Conservation (phyloP, 2,888 invertebrate species). For the Galerucella calmariensis region DNA sequence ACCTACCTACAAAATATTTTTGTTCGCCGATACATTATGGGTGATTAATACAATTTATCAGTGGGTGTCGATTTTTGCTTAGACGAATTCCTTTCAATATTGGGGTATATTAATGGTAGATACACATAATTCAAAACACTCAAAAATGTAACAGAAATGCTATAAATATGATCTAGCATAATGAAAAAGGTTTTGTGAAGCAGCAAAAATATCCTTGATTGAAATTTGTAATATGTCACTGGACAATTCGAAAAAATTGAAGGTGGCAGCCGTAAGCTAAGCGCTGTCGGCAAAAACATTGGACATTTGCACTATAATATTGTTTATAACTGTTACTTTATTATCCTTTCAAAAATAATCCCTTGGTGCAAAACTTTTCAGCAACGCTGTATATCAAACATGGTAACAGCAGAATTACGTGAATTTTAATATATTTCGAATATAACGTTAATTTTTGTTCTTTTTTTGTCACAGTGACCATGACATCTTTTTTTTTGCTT, state of each 20-base stretch:
- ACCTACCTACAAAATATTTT: conserved; percentile 26
- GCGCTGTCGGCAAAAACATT: too few relatives aligned
- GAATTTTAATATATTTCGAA: too few relatives aligned
- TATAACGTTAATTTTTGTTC: neutral
- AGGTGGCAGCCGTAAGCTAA: too few relatives aligned
- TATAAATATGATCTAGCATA: neutral
- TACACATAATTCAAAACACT: neutral
- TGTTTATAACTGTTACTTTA: too few relatives aligned
- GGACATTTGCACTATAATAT: too few relatives aligned
- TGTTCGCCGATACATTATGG: conserved; percentile 15
- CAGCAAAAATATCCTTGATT: too few relatives aligned
- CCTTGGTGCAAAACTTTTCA: too few relatives aligned
- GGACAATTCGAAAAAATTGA: too few relatives aligned
- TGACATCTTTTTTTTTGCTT: neutral
- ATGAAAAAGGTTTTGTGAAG: neutral
- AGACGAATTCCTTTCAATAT: neutral
- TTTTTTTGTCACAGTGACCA: neutral
- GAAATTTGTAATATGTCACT: too few relatives aligned
- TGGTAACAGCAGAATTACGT: too few relatives aligned
- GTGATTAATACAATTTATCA: conserved; percentile 23
- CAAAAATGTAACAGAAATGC: conserved; percentile 6
- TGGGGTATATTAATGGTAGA: neutral
- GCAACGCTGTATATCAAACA: too few relatives aligned
- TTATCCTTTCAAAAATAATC: too few relatives aligned
- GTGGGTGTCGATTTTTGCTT: conserved; percentile 20